Evolutionary conservation across 2,113 vertebrate genomes (phyloP).

Genomic region (Anas platyrhynchos): DNA sequence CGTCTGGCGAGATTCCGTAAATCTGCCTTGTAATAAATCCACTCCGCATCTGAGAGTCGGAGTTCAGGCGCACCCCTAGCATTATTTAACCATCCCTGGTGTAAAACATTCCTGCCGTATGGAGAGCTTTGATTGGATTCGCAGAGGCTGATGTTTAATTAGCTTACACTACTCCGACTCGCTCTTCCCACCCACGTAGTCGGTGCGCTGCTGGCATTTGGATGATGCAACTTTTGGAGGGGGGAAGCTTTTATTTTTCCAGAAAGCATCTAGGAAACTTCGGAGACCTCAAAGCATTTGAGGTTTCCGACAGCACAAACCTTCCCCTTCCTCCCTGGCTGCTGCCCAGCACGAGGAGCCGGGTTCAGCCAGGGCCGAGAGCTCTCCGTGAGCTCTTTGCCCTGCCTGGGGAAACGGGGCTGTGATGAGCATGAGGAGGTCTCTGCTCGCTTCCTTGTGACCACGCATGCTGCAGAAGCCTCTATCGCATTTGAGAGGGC

Average conservation of each 20-base stretch:
- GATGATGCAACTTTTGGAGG: background rate
- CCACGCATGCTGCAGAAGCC: background rate
- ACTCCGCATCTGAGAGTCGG: background rate
- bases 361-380: background rate
- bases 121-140: conserved; percentile 22
- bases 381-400: background rate
- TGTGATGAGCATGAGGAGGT: background rate
- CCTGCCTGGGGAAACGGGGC: background rate
- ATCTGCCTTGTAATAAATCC: background rate
- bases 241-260: background rate
- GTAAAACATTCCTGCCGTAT: conserved; percentile 16
- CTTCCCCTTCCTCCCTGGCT: background rate
- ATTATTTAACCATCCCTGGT: background rate
- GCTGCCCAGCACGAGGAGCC: background rate
- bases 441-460: background rate
- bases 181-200: background rate
- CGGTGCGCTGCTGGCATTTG: background rate
- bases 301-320: background rate
- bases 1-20: background rate
- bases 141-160: conserved; percentile 25
- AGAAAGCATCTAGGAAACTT: background rate
- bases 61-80: background rate
- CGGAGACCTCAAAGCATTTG: background rate
- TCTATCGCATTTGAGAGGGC: no score
- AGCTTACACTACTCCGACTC: background rate